These are phyloP conservation scores for Dysidea cf. avara DNA, from an alignment of 37 sponge, comb jelly and placozoan genomes.

Conservation along the genomic window DNA sequence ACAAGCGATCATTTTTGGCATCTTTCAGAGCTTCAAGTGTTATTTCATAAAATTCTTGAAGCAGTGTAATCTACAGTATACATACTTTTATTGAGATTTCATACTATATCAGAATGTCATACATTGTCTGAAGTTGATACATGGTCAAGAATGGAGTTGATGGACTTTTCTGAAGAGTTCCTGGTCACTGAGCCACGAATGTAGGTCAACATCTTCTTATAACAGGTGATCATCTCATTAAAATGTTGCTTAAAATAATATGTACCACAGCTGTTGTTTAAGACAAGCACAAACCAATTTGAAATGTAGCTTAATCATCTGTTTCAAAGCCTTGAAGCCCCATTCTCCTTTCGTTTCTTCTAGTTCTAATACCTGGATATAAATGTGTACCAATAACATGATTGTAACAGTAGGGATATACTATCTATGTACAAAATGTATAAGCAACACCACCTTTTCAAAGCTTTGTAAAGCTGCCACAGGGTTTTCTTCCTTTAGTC, in stretches of 20 bases:
- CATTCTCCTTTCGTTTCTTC: constrained; percentile 93
- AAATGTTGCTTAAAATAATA: constrained; percentile 47
- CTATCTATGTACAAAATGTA: background rate
- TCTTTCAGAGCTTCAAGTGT: constrained; percentile 90
- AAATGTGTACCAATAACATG: constrained; percentile 36
- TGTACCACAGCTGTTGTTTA: too few relatives aligned
- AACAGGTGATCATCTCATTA: constrained; percentile 84
- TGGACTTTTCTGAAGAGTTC: constrained; percentile 96
- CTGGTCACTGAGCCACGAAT: constrained; percentile 89
- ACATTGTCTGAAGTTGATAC: constrained; percentile 91
- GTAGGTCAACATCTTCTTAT: constrained; percentile 86
- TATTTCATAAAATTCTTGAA: constrained; percentile 92
- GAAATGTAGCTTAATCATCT: constrained; percentile 95
- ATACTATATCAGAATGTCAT: background rate
- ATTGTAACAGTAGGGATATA: too few relatives aligned
- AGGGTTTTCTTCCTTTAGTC: constrained; percentile 82
- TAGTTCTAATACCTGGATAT: constrained; percentile 75
- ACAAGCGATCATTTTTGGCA: constrained; percentile 93
- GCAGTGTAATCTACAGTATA: constrained; percentile 63
- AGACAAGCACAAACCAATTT: constrained; percentile 44
- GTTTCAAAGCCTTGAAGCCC: constrained; percentile 99
- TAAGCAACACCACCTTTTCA: constrained; percentile 20
- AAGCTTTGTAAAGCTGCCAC: constrained; percentile 40
- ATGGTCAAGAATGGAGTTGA: constrained; percentile 98
- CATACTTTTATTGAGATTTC: too few relatives aligned